Evolutionary conservation across 2,888 invertebrate genomes (phyloP).

Genomic region (Coecobrya sp.): DNA sequence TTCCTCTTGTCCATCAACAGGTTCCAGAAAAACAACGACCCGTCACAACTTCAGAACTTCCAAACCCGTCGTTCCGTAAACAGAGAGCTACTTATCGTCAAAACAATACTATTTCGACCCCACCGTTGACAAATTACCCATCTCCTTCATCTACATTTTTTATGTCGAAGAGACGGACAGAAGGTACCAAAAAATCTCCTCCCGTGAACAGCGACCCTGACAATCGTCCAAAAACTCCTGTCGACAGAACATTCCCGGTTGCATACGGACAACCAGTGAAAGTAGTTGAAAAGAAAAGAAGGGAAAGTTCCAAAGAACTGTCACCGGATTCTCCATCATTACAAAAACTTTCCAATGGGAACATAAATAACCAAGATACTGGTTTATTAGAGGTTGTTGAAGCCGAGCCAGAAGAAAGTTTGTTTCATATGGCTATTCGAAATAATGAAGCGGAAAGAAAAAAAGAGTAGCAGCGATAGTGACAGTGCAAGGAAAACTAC

Average conservation of each 20-base stretch:
- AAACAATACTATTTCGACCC: not conserved
- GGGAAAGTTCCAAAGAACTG: not conserved
- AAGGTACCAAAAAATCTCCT: not conserved
- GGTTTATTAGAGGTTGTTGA: not conserved
- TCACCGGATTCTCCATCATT: not conserved
- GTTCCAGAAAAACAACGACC: conserved; percentile 65
- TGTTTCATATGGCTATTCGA: conserved; percentile 62
- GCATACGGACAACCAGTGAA: conserved; percentile 47
- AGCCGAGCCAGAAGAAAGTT: conserved; percentile 57
- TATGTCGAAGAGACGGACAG: not conserved
- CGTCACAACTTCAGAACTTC: not conserved
- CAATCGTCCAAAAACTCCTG: conserved; percentile 39
- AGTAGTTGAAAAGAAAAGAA: not conserved
- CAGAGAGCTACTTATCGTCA: not conserved
- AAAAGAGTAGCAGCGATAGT: not conserved
- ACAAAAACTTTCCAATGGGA: not conserved
- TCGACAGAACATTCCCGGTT: conserved; percentile 33
- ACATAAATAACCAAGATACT: not conserved
- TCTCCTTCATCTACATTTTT: not conserved
- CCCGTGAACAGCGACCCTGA: not conserved
- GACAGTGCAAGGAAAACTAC: not conserved
- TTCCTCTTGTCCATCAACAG: conserved; percentile 59
- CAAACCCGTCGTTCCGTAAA: not conserved
- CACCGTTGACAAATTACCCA: not conserved
- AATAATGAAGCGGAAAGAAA: not conserved